Evolutionary conservation across 2,888 invertebrate species (phyloP).

Genomic region (Cenopis cana): DNA sequence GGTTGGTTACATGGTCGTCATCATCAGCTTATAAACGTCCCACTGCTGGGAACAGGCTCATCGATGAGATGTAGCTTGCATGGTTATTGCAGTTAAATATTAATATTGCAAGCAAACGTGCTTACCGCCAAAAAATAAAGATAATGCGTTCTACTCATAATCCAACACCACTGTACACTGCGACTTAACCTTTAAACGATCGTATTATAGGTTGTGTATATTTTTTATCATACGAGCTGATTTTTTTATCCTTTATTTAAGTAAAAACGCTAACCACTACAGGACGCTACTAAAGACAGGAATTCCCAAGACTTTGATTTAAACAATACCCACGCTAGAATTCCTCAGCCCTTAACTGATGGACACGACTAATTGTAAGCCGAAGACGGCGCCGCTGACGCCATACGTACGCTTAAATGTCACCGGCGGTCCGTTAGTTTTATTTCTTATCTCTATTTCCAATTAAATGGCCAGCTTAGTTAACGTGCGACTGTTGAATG

Average conservation of each 20-base stretch:
- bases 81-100: too few relatives aligned
- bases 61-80: too few relatives aligned
- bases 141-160: too few relatives aligned
- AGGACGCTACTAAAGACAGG: neutral
- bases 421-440: slow-evolving; percentile 63
- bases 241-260: neutral
- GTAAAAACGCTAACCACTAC: neutral
- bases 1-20: too few relatives aligned
- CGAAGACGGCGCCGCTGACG: slow-evolving; percentile 60
- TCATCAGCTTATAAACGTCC: too few relatives aligned
- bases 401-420: slow-evolving; percentile 68
- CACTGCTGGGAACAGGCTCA: too few relatives aligned
- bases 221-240: neutral
- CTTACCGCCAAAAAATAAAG: too few relatives aligned
- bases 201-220: neutral
- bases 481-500: slow-evolving; percentile 36
- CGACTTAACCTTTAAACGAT: too few relatives aligned
- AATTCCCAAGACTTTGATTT: slow-evolving; percentile 32
- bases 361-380: slow-evolving; percentile 78
- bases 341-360: slow-evolving; percentile 67
- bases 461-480: slow-evolving; percentile 45
- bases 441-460: slow-evolving; percentile 45
- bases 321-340: slow-evolving; percentile 36
- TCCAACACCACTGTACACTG: too few relatives aligned
- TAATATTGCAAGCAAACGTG: too few relatives aligned